These are phyloP conservation scores for Lates calcarifer DNA, from an alignment of 2,113 vertebrate genomes.

Conservation along the genomic window DNA sequence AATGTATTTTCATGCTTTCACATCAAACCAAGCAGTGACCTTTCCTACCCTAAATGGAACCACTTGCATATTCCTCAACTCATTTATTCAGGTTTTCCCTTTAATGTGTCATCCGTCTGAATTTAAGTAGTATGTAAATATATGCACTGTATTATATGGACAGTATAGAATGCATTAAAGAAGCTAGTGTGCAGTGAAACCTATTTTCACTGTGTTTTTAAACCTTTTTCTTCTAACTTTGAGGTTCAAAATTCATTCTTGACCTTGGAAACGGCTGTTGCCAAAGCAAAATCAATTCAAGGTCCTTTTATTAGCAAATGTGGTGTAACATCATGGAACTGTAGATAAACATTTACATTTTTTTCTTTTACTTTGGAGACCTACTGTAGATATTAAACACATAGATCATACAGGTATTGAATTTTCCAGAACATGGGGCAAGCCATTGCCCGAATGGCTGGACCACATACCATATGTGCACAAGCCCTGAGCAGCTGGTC, in stretches of 20 bases:
- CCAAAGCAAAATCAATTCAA: background rate
- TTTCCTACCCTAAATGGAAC: background rate
- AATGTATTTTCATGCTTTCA: too few relatives aligned
- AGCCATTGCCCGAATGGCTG: too few relatives aligned
- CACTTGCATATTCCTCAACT: background rate
- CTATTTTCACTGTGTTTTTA: too few relatives aligned
- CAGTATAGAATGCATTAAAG: background rate
- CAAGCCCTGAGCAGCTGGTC: too few relatives aligned
- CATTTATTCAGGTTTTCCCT: background rate
- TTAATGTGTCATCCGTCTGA: background rate
- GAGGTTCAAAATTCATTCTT: background rate
- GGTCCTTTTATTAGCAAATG: background rate
- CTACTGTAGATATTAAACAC: background rate
- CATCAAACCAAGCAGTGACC: background rate
- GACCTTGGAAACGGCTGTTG: background rate
- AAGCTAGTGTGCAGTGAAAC: background rate
- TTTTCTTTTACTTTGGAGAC: background rate
- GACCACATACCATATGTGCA: too few relatives aligned
- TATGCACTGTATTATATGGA: background rate
- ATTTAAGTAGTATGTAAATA: background rate
- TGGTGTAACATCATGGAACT: background rate
- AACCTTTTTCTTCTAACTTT: too few relatives aligned
- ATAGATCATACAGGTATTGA: too few relatives aligned
- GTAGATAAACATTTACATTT: too few relatives aligned
- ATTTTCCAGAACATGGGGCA: too few relatives aligned